Percentiles rank a stretch among this genome's conserved stretches.
Conservation (phyloP, 2,888 invertebrate species). For the Eupithecia dodoneata region DNA sequence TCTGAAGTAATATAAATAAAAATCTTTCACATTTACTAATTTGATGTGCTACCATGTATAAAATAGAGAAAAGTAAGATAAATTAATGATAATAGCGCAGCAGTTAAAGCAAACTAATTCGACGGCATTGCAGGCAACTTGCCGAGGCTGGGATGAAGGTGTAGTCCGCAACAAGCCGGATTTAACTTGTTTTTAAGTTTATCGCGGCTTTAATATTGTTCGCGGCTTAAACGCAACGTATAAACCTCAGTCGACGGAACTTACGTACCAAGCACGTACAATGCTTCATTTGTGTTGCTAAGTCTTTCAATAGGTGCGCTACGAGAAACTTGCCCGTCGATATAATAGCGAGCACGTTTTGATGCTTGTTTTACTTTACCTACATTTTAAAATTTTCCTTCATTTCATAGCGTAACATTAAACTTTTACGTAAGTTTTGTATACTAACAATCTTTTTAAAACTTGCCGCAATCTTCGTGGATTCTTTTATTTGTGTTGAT, state of each 20-base stretch:
- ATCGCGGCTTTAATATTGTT: constrained; percentile 81
- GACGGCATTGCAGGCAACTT: constrained; percentile 72
- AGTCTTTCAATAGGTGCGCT: constrained; percentile 50
- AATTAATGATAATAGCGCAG: constrained; percentile 49
- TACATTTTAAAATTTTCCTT: constrained; percentile 7
- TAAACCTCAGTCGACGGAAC: constrained; percentile 65
- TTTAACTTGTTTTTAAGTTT: constrained; percentile 83
- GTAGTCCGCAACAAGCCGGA: constrained; percentile 73
- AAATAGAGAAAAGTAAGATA: constrained; percentile 40
- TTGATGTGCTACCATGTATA: constrained; percentile 17
- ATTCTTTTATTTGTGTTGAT: not conserved
- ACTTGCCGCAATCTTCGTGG: constrained; percentile 1
- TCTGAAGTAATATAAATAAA: constrained; percentile 7
- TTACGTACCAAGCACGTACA: constrained; percentile 56
- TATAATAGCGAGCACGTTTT: constrained; percentile 36
- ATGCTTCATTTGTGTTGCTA: constrained; percentile 54
- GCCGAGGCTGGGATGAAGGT: constrained; percentile 62
- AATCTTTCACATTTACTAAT: constrained; percentile 14
- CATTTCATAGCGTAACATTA: constrained; percentile 9
- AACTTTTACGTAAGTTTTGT: constrained; percentile 7
- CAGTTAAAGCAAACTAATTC: constrained; percentile 66
- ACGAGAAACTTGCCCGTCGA: constrained; percentile 37
- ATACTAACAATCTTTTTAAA: constrained; percentile 3
- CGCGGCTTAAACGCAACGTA: constrained; percentile 74
- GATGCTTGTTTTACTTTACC: constrained; percentile 29